Evolutionary conservation across 1,140 invertebrate genomes (phyloP).

Genomic region (Drosophila athabasca): DNA sequence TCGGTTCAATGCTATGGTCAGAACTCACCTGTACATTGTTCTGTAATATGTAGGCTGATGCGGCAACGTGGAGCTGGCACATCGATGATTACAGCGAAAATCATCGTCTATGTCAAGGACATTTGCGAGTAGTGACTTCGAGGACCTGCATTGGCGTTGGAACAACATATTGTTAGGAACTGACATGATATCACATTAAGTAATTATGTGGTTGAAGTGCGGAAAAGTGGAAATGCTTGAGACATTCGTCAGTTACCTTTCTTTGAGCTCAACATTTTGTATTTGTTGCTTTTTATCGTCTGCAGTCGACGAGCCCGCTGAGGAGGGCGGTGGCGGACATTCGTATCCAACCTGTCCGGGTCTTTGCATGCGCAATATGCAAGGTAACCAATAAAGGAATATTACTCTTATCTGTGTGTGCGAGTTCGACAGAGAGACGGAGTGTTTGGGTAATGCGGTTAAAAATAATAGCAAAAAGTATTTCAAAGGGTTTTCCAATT

Average conservation of each 20-base stretch:
- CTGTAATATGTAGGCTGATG: conserved; percentile 83
- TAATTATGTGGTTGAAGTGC: too few species aligned
- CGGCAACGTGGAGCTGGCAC: conserved; percentile 76
- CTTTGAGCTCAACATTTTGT: conserved; percentile 83
- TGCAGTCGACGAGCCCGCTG: conserved; percentile 84
- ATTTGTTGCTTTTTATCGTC: conserved; percentile 85
- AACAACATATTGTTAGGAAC: not conserved
- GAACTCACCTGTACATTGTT: conserved; percentile 78
- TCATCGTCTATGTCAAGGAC: conserved; percentile 97
- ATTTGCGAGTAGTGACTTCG: conserved; percentile 96
- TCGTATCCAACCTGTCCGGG: conserved; percentile 88
- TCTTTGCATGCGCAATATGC: conserved; percentile 96
- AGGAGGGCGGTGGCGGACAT: conserved; percentile 85
- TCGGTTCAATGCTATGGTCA: not conserved
- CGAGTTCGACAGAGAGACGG: conserved; percentile 73
- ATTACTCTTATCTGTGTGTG: conserved; percentile 92
- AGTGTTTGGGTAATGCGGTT: conserved; percentile 79
- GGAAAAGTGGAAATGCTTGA: not conserved
- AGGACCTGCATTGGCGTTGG: conserved; percentile 85
- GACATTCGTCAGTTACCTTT: conserved; percentile 72
- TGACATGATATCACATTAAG: not conserved
- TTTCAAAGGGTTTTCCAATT: conserved; percentile 56
- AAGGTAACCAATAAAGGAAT: conserved; percentile 98
- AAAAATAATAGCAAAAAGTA: conserved; percentile 79
- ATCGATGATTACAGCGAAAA: conserved; percentile 88